Percentiles rank a stretch among this genome's conserved stretches.
Conservation (phyloP, 2,888 invertebrate genomes). For the Nephrotoma guestfalica region DNA sequence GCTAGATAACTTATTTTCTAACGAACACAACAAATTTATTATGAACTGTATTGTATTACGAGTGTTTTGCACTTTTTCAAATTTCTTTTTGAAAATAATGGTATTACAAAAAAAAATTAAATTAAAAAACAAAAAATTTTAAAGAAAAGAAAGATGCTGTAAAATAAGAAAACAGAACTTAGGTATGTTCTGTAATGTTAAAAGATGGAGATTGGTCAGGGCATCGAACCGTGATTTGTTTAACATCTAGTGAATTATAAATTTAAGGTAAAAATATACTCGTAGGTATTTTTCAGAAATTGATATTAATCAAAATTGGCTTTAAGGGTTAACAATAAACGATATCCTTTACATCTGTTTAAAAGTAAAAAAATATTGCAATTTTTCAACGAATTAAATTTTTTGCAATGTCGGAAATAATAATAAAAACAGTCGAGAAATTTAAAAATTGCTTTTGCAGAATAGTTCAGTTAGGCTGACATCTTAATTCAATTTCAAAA, state of each 20-base stretch:
- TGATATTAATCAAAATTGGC: too few species aligned
- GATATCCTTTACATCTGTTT: too few species aligned
- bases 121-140: neutral
- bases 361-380: too few species aligned
- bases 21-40: conserved; percentile 3
- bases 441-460: too few species aligned
- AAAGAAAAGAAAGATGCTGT: neutral
- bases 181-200: neutral
- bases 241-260: neutral
- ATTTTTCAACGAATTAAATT: too few species aligned
- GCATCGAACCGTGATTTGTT: neutral
- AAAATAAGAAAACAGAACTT: neutral
- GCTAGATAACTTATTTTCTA: conserved; percentile 1
- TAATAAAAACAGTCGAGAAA: too few species aligned
- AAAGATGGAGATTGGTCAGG: neutral
- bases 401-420: too few species aligned
- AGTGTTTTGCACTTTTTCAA: neutral
- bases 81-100: too few species aligned
- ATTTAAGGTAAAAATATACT: neutral
- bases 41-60: neutral
- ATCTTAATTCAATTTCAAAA: too few species aligned
- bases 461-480: too few species aligned
- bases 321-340: too few species aligned
- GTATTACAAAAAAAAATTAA: neutral
- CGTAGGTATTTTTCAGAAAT: too few species aligned